Conservation (phyloP, 2,113 vertebrate genomes). For the Sula dactylatra region DNA sequence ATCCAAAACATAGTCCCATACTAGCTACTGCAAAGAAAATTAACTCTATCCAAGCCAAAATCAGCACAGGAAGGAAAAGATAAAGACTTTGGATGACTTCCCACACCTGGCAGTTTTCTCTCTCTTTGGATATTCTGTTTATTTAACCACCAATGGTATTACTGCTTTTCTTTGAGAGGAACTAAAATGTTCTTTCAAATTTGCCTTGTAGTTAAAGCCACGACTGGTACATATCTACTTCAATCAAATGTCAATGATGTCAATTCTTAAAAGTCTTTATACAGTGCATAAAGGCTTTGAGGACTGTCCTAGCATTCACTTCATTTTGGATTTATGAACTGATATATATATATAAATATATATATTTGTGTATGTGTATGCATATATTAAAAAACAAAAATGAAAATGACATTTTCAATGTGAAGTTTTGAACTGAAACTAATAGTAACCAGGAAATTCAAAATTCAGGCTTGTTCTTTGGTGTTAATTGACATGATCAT, state of each 20-base stretch:
- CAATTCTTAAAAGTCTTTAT: conserved; percentile 40
- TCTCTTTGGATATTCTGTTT: conserved; percentile 5
- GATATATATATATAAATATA: neutral
- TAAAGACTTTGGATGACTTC: neutral
- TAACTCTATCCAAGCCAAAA: too few species aligned
- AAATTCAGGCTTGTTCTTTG: neutral
- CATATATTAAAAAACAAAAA: neutral
- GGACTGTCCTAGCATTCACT: neutral
- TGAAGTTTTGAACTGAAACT: neutral
- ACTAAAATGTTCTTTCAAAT: neutral
- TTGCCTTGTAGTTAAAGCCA: conserved; percentile 56
- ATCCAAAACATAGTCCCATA: too few species aligned
- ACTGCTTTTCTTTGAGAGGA: conserved; percentile 11
- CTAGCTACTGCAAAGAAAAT: too few species aligned
- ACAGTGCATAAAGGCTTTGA: neutral
- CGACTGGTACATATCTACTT: conserved; percentile 39
- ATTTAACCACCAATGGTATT: neutral
- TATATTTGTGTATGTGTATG: neutral
- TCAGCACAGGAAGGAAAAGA: neutral
- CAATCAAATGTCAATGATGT: conserved; percentile 38
- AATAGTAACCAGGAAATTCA: conserved; percentile 25
- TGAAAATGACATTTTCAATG: neutral
- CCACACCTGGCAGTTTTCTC: neutral
- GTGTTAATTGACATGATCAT: neutral
- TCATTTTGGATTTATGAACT: conserved; percentile 19